A percentile compares a stretch with the other conserved stretches of the same genome.
Conservation (phyloP, 2,888 invertebrate species). For the Drosophila monieri region DNA sequence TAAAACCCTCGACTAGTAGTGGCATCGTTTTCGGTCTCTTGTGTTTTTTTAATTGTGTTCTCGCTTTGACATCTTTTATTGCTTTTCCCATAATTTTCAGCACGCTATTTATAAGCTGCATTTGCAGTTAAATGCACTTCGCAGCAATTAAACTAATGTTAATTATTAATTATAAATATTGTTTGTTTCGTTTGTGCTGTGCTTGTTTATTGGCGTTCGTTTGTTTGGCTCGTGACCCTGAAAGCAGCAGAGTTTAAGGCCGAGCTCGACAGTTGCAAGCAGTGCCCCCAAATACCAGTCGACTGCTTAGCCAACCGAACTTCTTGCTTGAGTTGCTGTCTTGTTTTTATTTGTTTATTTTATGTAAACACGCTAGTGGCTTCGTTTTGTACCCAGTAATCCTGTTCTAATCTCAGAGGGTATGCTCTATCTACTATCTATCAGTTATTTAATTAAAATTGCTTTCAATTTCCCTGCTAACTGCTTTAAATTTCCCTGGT, state of each 20-base stretch:
- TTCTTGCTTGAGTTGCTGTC: constrained; percentile 26
- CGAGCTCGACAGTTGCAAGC: constrained; percentile 12
- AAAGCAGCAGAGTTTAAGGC: constrained; percentile 34
- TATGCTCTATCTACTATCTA: not conserved
- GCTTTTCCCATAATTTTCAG: constrained; percentile 43
- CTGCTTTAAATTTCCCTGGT: too few species aligned
- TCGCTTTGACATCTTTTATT: constrained; percentile 43
- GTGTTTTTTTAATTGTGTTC: constrained; percentile 20
- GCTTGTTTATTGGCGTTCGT: constrained; percentile 3
- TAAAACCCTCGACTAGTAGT: not conserved
- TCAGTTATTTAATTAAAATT: too few species aligned
- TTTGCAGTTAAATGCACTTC: constrained; percentile 16
- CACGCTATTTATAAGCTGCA: constrained; percentile 53
- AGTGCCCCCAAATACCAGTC: constrained; percentile 10
- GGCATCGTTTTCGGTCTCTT: constrained; percentile 2
- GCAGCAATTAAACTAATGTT: constrained; percentile 38
- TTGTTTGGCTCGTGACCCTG: constrained; percentile 23
- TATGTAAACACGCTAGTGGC: constrained; percentile 34
- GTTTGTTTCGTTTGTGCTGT: constrained; percentile 20
- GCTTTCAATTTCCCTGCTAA: too few species aligned
- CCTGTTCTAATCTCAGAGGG: not conserved
- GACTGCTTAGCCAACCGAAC: constrained; percentile 24
- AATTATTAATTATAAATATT: constrained; percentile 42
- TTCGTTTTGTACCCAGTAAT: not conserved
- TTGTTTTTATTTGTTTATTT: constrained; percentile 34